Conservation (phyloP, 2,113 vertebrate species). For the Oryzias melastigma region DNA sequence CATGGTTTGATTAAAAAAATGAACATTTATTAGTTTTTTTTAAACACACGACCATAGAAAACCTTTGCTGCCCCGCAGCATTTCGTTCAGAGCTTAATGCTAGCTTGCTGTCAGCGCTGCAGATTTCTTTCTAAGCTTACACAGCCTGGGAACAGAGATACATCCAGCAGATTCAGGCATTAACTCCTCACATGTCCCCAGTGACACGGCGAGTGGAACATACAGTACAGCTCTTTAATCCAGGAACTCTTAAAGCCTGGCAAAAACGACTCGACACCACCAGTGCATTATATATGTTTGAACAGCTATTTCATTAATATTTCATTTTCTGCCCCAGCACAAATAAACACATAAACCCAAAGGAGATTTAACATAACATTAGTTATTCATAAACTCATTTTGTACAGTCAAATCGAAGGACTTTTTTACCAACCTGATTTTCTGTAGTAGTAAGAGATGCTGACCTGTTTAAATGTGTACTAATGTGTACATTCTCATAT, state of each 20-base stretch:
- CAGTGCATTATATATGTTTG: constrained; percentile 37
- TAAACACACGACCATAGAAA: background rate
- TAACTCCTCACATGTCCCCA: constrained; percentile 7
- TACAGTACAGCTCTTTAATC: constrained; percentile 8
- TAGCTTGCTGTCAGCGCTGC: constrained; percentile 20
- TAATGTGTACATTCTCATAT: constrained; percentile 4
- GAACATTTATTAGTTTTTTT: too few species aligned
- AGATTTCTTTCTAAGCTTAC: constrained; percentile 46
- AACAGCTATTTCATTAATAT: constrained; percentile 54
- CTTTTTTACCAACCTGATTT: constrained; percentile 1
- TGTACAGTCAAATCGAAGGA: constrained; percentile 22
- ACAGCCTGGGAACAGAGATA: constrained; percentile 13
- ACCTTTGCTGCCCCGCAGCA: background rate
- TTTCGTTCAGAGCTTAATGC: constrained; percentile 9
- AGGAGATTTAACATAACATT: constrained; percentile 50
- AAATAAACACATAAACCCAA: constrained; percentile 59
- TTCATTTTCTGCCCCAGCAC: constrained; percentile 42
- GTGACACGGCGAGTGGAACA: constrained; percentile 4
- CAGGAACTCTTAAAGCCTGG: constrained; percentile 4
- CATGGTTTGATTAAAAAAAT: too few species aligned
- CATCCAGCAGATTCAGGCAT: constrained; percentile 3
- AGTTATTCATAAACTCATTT: constrained; percentile 63
- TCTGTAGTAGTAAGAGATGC: background rate
- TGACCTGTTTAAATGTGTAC: constrained; percentile 4
- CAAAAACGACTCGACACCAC: constrained; percentile 30